Base-by-base conservation (phyloP, 2,797 vertebrate genomes). In the Telmatherina bonti region DNA sequence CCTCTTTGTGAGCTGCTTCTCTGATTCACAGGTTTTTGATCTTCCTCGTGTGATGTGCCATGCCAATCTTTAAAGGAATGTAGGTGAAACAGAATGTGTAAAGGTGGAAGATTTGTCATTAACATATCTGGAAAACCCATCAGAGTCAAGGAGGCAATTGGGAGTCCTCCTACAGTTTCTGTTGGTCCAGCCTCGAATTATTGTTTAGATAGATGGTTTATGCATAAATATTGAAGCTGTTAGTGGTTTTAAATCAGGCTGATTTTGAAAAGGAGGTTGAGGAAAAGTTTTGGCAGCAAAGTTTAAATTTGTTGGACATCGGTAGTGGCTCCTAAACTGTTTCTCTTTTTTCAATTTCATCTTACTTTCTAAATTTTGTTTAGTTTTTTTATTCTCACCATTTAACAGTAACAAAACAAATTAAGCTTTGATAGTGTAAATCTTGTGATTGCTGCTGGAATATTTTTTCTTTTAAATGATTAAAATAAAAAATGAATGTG, bases 271-370 rank as follows among this genome's bases (percentile, higher is more conserved):
- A 65, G 52, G 56, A 70, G 31, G 8, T 33, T 33, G 7, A 36
- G 35, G 35, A 8, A 36, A 36, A 3, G 2, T 72, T 78, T 73
- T 86, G 79, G 83, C 70, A 84, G 83, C 69, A 60, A 59, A 27
- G 51, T 66, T 76, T 81, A 81, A n/a, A n/a, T 74, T 77, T 76
- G 67, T 74, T n/a, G 63, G 76, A 74, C 72, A 73, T 68, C 56
- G 67, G 22, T 45, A 53, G 56, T 30, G 47, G 43, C 59, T 35
- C 22, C 35, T 36, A 36, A 13, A 12, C 3, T 36, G 12, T 36
- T 9, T 78, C 70, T 38, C 38, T 15, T 65, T 12, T 65, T 73
- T 26, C 55, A 47, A 55, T 7, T 27, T 49, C n/a, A 2, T 10
- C 55, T 43, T n/a, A n/a, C n/a, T n/a, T n/a, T n/a, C n/a, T n/a